Conservation (phyloP, 2,888 invertebrate genomes). For the Meta bourneti region DNA sequence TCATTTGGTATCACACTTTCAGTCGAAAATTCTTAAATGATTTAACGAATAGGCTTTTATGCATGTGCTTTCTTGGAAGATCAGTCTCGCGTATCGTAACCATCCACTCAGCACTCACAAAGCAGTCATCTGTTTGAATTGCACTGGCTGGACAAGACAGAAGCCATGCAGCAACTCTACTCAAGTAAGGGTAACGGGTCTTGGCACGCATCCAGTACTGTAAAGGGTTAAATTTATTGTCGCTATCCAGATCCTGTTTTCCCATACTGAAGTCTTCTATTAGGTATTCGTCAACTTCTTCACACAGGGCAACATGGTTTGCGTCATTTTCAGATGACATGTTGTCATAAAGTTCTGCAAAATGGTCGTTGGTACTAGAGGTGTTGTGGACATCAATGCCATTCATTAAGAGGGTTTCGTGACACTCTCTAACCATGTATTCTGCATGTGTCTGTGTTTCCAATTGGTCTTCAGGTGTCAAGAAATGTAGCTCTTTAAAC, state of each 20-base stretch:
- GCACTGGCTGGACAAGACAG: constrained; percentile 73
- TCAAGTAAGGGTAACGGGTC: constrained; percentile 57
- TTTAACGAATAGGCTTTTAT: constrained; percentile 65
- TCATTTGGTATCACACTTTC: constrained; percentile 6
- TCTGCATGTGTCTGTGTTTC: constrained; percentile 61
- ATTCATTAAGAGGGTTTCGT: constrained; percentile 56
- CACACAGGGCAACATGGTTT: not conserved
- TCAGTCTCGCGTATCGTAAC: constrained; percentile 62
- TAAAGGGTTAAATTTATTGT: constrained; percentile 73
- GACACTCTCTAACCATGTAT: constrained; percentile 61
- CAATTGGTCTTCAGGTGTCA: constrained; percentile 54
- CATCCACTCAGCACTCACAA: constrained; percentile 67
- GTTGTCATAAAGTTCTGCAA: constrained; percentile 51
- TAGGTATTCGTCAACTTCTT: constrained; percentile 73
- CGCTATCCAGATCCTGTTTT: constrained; percentile 57
- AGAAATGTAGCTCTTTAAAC: constrained; percentile 66
- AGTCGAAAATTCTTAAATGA: constrained; percentile 63
- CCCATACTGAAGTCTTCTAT: constrained; percentile 68
- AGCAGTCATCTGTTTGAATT: constrained; percentile 58
- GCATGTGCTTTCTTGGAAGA: constrained; percentile 60
- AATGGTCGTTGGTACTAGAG: constrained; percentile 23
- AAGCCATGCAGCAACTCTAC: constrained; percentile 68
- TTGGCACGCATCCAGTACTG: constrained; percentile 70
- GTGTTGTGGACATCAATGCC: constrained; percentile 58
- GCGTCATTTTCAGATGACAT: constrained; percentile 56